A percentile compares a stretch with the other conserved stretches of the same genome.
Evolutionary conservation across 2,888 invertebrate species (phyloP).

Genomic region (Luperina nickerlii): DNA sequence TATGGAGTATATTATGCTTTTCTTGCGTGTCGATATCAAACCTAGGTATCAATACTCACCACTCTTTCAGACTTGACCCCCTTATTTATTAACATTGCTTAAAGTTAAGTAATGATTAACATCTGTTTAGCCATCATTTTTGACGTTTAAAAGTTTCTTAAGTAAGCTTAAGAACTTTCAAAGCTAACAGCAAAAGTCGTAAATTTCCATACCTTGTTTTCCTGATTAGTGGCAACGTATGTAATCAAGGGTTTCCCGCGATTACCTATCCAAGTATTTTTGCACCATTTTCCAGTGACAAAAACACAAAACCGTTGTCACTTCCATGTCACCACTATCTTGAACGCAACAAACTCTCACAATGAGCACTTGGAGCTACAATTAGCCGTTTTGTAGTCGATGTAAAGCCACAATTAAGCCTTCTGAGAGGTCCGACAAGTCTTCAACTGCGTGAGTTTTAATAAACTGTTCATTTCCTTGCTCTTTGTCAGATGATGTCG

Average conservation of each 20-base stretch:
- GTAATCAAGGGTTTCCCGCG: not conserved
- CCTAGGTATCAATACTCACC: too few species aligned
- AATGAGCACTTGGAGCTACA: constrained; percentile 86
- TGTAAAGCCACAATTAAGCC: constrained; percentile 87
- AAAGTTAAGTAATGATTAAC: too few species aligned
- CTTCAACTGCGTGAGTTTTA: constrained; percentile 76
- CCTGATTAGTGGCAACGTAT: too few species aligned
- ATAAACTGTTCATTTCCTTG: constrained; percentile 78
- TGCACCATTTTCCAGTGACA: not conserved
- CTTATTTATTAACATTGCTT: too few species aligned
- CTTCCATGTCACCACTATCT: constrained; percentile 68
- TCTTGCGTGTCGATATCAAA: too few species aligned
- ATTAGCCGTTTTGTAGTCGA: constrained; percentile 88
- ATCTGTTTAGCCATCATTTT: too few species aligned
- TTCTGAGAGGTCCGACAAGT: constrained; percentile 78
- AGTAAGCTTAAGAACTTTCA: too few species aligned
- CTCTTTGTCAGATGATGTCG: constrained; percentile 73
- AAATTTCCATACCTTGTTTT: too few species aligned
- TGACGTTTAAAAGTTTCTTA: too few species aligned
- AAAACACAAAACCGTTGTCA: constrained; percentile 20
- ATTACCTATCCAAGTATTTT: not conserved
- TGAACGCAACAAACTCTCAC: constrained; percentile 73
- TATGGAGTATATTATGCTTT: too few species aligned
- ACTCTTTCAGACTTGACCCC: too few species aligned
- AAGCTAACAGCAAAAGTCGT: too few species aligned